Percentiles rank a stretch among this genome's conserved stretches.
phyloP scores from a whole-genome alignment of 2,797 vertebrate genomes.

The Darevskia mixta region DNA sequence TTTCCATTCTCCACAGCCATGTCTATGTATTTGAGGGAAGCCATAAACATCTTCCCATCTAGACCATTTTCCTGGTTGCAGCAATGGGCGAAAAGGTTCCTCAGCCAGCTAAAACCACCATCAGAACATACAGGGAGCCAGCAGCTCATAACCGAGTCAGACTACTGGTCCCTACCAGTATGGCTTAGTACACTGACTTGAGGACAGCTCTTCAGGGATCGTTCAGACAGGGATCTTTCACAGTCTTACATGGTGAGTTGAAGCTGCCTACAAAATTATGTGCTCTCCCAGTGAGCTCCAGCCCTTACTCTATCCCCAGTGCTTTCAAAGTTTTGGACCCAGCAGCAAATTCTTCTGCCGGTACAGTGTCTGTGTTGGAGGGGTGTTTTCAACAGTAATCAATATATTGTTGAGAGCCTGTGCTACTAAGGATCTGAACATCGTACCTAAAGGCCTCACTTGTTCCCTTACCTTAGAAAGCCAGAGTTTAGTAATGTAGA shows the following conservation, averaged over 20 bases:
- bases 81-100: not conserved
- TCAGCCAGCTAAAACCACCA: no score
- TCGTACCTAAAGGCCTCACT: not conserved
- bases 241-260: no score
- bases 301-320: not conserved
- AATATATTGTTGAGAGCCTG: not conserved
- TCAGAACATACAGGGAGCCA: no score
- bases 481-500: not conserved
- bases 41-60: no score
- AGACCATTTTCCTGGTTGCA: not conserved
- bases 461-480: not conserved
- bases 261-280: no score
- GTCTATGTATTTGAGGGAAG: not conserved
- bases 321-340: not conserved
- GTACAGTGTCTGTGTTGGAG: not conserved
- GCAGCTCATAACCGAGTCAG: no score
- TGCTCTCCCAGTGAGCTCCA: not conserved
- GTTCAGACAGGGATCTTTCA: no score
- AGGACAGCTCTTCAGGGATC: no score
- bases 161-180: no score
- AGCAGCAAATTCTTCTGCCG: not conserved
- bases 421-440: not conserved
- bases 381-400: not conserved
- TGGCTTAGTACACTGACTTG: no score
- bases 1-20: not conserved